Base-by-base conservation (phyloP, 2,888 invertebrate genomes). In the Ophioninae sp. region DNA sequence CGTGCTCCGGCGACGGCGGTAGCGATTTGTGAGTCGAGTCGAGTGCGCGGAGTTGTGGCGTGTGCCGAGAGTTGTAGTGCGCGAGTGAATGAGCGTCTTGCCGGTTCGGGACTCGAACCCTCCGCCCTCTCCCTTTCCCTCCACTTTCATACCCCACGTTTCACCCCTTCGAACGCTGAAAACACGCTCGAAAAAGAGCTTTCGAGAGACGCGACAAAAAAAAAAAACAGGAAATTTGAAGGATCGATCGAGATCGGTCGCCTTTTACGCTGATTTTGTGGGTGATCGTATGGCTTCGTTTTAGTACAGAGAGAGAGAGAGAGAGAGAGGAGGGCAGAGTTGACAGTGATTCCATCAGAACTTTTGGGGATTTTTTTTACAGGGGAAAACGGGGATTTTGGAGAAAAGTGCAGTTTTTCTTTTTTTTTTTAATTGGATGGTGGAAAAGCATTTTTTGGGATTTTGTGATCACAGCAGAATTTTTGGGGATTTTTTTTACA, bases 21-120 rank as follows among this genome's bases (percentile, higher is more conserved):
- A 83, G 86, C 81, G 73, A 79, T 69, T 79, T 67, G 51, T 30
- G 82, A 84, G 82, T 85, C 85, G 84, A 83, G 85, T 83, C 88
- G 89, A 79, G 88, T 85, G 90, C 90, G 90, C 88, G 90, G 89
- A 89, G 91, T 89, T 89, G 90, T 87, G 87, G 86, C 84, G 85
- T 86, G 85, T 82, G 85, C 87, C 88, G 89, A 88, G 88, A 87
- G 81, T 88, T 86, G 82, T 86, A 85, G 86, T 88, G 88, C 86
- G 89, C 88, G 88, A 82, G 87, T 86, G 86, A 85, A 86, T 87
- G 87, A 87, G 86, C 87, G 84, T 85, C 85, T 81, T 82, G 84
- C 81, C 67, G 72, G 79, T 82, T 75, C 82, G 69, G 81, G 72
- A 73, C 77, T 71, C 64, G 78, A 86, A 59, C 65, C 68, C 41